Evolutionary conservation across 2,113 vertebrate genomes (phyloP), one percentile per base, ranked within the genome.

Genomic region (Sturnus vulgaris): DNA sequence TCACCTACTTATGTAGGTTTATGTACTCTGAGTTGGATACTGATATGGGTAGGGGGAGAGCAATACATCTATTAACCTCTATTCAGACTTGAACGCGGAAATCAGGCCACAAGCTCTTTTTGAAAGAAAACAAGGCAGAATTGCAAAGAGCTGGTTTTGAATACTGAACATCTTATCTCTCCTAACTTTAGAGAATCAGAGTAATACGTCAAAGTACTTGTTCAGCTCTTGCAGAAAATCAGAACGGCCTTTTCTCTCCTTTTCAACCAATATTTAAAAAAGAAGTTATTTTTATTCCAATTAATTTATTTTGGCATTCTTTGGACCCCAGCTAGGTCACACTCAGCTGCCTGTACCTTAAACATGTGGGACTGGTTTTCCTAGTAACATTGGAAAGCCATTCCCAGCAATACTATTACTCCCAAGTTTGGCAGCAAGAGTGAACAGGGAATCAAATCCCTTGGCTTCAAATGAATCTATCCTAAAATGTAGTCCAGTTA

Each of bases 61-160:
- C 66, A 80, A 40, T 27, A 63, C 12, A 72, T 49, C 49, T 59
- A 70, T 68, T 72, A 91, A 85, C 23, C 24, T 81, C 64, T 81
- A 68, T 56, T 83, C 40, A 81, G 49, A 91, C 49, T 7, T 4
- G 3, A 39, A 64, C 23, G 21, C 12, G 37, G 78, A 93, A 83
- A 93, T 61, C 31, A 85, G 73, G 37, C 40, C 55, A 28, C 21
- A 50, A 94, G 42, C 28, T 84, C 31, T 61, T 85, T 57, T 63
- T 60, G 55, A 89, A 82, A 82, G 60, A 57, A 86, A 96, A 72
- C 27, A 83, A 81, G 53, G 56, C n/a, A 82, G 40, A 95, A 49
- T 24, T 80, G 52, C 68, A 80, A 76, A 50, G 12, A 77, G 57
- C 25, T 65, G 13, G 2, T 46, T 84, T 82, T 53, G 64, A 96